These are phyloP conservation scores for Lucilia sericata DNA, from an alignment of 1,140 invertebrate genomes.

Conservation along the genomic window DNA sequence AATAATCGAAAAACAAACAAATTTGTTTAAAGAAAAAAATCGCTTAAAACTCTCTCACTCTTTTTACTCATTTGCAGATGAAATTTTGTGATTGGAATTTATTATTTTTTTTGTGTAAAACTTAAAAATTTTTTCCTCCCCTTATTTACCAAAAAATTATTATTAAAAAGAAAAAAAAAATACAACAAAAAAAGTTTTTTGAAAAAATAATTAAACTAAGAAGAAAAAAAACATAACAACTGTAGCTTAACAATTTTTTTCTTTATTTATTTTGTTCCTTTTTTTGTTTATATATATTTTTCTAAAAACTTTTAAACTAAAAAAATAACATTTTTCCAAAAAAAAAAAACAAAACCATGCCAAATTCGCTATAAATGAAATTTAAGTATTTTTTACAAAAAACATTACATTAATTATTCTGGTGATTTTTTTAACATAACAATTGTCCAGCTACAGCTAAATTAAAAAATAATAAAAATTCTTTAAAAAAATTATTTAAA, in stretches of 20 bases:
- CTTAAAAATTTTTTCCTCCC: background rate
- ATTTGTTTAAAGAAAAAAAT: background rate
- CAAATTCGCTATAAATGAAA: constrained; percentile 47
- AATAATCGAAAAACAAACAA: constrained; percentile 10
- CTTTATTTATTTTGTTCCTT: constrained; percentile 6
- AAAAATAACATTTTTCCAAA: constrained; percentile 17
- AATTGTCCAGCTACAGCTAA: constrained; percentile 47
- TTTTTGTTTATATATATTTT: constrained; percentile 2
- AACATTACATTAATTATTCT: constrained; percentile 22
- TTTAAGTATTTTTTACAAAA: background rate
- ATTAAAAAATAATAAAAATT: constrained; percentile 22
- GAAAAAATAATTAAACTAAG: constrained; percentile 18
- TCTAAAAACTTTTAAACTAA: constrained; percentile 33
- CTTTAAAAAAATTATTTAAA: background rate
- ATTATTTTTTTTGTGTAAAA: background rate
- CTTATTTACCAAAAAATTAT: background rate
- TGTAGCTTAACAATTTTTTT: constrained; percentile 49
- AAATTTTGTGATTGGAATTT: constrained; percentile 45
- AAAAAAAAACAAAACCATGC: constrained; percentile 50
- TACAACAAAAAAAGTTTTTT: constrained; percentile 47
- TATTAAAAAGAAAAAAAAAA: constrained; percentile 46
- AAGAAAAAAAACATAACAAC: constrained; percentile 29
- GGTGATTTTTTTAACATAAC: constrained; percentile 17
- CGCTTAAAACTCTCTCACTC: no score
- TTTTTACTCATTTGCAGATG: constrained; percentile 38